Evolutionary conservation across 2,113 vertebrate genomes (phyloP).

Genomic region (Calidris pygmaea): DNA sequence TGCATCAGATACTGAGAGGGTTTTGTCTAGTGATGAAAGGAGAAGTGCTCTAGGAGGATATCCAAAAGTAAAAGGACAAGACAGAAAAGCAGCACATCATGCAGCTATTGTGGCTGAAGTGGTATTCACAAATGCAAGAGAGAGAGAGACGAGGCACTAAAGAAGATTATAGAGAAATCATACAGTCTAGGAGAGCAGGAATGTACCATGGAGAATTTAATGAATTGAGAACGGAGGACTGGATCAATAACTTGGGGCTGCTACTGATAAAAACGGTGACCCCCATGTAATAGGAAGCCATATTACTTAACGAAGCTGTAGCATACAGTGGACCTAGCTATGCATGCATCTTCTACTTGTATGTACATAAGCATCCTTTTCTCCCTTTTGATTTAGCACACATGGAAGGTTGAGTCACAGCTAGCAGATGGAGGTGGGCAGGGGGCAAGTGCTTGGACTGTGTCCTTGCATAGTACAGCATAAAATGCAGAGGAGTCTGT

Average conservation of each 20-base stretch:
- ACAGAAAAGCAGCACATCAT: neutral
- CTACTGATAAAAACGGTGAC: neutral
- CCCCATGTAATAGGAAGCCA: neutral
- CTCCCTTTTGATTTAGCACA: neutral
- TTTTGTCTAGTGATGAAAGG: neutral
- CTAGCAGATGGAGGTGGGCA: neutral
- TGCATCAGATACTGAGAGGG: neutral
- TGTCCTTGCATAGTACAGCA: neutral
- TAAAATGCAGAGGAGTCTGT: neutral
- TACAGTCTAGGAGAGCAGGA: neutral
- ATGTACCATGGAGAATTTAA: neutral
- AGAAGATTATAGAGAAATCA: neutral
- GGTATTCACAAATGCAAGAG: neutral
- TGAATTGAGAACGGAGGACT: neutral
- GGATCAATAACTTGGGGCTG: neutral
- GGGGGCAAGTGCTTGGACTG: neutral
- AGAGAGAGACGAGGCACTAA: neutral
- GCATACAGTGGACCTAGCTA: neutral
- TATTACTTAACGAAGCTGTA: neutral
- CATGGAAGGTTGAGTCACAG: neutral
- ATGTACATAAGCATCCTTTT: neutral
- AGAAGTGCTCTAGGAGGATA: neutral
- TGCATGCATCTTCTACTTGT: neutral
- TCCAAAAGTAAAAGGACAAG: neutral
- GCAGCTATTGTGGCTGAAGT: neutral